These are phyloP conservation scores for Cuniculus paca DNA, from an alignment of 2,797 vertebrate species.

Conservation along the genomic window DNA sequence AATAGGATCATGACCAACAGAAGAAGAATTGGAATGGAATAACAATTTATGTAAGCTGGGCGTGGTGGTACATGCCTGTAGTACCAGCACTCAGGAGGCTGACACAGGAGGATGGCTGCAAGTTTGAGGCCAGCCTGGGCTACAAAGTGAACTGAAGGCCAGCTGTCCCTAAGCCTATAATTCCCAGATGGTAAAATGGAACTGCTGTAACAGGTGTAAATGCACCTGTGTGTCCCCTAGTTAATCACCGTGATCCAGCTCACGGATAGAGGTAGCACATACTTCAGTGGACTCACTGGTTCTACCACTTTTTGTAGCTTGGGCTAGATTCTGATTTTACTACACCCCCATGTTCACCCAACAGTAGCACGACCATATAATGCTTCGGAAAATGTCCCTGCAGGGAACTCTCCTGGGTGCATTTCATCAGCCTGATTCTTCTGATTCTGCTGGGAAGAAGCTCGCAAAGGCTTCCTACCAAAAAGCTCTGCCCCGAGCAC, in stretches of 20 bases:
- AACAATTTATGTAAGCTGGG: background rate
- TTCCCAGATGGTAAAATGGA: background rate
- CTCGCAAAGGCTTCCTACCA: background rate
- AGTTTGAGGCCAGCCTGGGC: background rate
- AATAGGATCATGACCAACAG: background rate
- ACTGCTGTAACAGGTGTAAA: background rate
- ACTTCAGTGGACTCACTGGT: background rate
- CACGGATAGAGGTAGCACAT: background rate
- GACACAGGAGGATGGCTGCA: background rate
- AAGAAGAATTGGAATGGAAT: background rate
- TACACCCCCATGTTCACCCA: background rate
- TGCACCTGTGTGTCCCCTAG: background rate
- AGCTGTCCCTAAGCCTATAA: background rate
- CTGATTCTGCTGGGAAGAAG: background rate
- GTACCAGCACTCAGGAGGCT: background rate
- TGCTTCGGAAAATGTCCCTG: slow-evolving; percentile 34
- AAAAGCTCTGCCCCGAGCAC: background rate
- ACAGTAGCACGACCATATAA: background rate
- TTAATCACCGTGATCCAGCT: rapidly evolving
- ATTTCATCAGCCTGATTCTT: background rate
- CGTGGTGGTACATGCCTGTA: no score
- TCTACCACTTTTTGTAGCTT: background rate
- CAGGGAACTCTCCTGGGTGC: background rate
- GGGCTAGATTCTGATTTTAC: background rate
- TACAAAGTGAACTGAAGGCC: background rate